Evolutionary conservation across 2,113 vertebrate genomes (phyloP).

Genomic region (Genyomyrus donnyi): DNA sequence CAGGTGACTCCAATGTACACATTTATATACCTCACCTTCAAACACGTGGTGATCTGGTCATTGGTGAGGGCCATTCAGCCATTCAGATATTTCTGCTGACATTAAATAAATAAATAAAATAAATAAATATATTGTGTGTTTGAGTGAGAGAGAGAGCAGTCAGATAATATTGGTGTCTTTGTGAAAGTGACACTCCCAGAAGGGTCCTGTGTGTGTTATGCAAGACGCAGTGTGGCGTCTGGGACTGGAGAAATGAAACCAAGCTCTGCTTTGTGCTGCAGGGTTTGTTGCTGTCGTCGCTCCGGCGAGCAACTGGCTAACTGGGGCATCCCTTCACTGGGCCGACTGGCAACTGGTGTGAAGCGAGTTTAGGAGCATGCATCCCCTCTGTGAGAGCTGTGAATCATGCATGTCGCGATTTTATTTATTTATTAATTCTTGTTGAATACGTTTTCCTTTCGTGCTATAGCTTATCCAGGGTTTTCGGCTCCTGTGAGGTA

Average conservation of each 20-base stretch:
- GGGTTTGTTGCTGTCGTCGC: neutral
- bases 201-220: neutral
- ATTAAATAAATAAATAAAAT: too few species aligned
- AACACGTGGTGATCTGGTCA: neutral
- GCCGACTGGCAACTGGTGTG: neutral
- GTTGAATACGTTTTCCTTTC: neutral
- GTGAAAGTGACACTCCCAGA: neutral
- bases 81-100: neutral
- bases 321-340: neutral
- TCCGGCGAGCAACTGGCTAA: neutral
- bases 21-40: neutral
- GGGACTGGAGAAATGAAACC: neutral
- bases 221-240: neutral
- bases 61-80: neutral
- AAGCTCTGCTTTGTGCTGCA: slow-evolving; percentile 24
- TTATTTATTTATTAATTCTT: neutral
- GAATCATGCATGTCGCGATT: neutral
- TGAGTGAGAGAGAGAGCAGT: slow-evolving; percentile 13
- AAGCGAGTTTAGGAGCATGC: too few species aligned
- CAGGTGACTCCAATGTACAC: neutral
- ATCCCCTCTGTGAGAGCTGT: neutral
- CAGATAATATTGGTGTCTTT: neutral
- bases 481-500: neutral
- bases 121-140: neutral
- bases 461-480: neutral